Base-by-base conservation (phyloP, 2,797 vertebrate genomes). In the Varecia variegata region DNA sequence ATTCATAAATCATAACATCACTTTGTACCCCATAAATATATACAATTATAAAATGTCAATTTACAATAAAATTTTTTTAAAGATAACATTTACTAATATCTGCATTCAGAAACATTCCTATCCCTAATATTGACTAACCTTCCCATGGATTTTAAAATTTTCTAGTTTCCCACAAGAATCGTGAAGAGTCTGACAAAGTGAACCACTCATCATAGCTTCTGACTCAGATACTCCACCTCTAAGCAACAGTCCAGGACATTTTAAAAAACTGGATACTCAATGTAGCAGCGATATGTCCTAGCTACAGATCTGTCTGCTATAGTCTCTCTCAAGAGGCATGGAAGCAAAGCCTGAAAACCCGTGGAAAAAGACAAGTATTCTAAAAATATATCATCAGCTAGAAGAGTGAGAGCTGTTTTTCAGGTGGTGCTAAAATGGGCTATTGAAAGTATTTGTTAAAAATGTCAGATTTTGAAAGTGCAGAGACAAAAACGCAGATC, bases 381-480 rank as follows among this genome's bases (percentile, higher is more conserved):
- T 90, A 90, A 97, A 97, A 40, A 86, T 70, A 84, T 0, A 47
- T 4, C 18, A 21, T 38, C 58, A 32, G 11, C 10, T 54, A 14
- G 40, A 88, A 95, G 32, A 95, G 1, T 45, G 20, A 6, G 3
- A 32, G 43, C n/a, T 56, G 4, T 32, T 73, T 60, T 45, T 85
- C 73, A 87, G 27, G 15, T 40, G 62, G 58, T 86, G 50, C 68
- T 23, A 5, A 94, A 85, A 73, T 30, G 35, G 52, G 68, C 50
- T 88, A 45, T 13, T 94, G 35, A 84, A 90, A 82, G 47, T 27
- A 43, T 86, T 67, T 73, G 54, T 81, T 58, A 86, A 14, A 73
- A 89, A 58, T 40, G 23, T 74, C 86, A 90, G 18, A 3, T 15
- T 94, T 89, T 86, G 56, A 95, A 92, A 95, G 77, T 18, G 10